These are phyloP conservation scores for Seladonia tumulorum DNA, from an alignment of 2,888 invertebrate species.

Conservation along the genomic window DNA sequence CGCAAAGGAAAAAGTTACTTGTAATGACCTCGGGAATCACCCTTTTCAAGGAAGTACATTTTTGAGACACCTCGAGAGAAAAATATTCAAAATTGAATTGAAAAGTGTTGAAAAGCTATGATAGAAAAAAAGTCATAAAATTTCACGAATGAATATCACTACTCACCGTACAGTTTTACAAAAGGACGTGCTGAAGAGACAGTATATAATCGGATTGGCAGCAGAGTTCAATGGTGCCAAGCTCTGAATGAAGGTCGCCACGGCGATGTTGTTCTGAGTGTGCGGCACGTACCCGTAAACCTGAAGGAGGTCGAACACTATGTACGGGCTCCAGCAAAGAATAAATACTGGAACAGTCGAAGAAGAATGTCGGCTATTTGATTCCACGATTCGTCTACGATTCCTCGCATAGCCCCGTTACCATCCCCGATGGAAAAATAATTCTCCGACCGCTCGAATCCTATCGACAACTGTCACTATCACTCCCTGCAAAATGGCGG, in stretches of 20 bases:
- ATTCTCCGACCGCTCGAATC: neutral
- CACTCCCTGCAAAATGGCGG: neutral
- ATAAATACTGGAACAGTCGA: slow-evolving; percentile 91
- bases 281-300: slow-evolving; percentile 93
- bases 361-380: neutral
- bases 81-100: neutral
- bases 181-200: slow-evolving; percentile 95
- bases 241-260: slow-evolving; percentile 96
- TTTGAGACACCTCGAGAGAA: too few relatives aligned
- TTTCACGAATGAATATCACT: neutral
- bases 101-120: neutral
- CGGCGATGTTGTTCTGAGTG: slow-evolving; percentile 92
- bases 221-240: slow-evolving; percentile 96
- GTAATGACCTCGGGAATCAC: too few relatives aligned
- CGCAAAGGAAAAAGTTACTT: too few relatives aligned
- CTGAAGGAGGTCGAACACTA: slow-evolving; percentile 95
- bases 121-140: neutral
- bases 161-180: slow-evolving; percentile 93
- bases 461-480: neutral
- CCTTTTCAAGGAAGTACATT: too few relatives aligned
- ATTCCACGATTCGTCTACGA: neutral
- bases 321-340: slow-evolving; percentile 97
- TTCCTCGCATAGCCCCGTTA: neutral
- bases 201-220: slow-evolving; percentile 97
- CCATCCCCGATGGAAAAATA: neutral